Evolutionary conservation across 2,113 vertebrate genomes (phyloP), one percentile per base, ranked within the genome.

Genomic region (Aphyosemion australe): DNA sequence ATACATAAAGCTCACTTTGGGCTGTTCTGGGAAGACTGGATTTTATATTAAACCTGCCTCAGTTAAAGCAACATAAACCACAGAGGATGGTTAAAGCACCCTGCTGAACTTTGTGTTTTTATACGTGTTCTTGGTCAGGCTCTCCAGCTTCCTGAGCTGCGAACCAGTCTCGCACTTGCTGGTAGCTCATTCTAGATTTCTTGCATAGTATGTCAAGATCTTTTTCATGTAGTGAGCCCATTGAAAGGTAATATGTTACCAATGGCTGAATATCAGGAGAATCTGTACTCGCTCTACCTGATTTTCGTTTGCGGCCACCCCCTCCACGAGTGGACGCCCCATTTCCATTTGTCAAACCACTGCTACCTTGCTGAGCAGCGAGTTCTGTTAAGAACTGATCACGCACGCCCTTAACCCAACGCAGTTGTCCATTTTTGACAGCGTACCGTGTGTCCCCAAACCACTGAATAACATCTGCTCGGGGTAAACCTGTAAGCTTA

Each of bases 371-470:
- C 76, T 91, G 87, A 42, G 72, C 43, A 8, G 89, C 85, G 5
- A 92, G 90, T 52, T 92, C 92, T 15, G 92, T 89, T 66, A 93
- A 72, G 69, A 93, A 91, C 72, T 92, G 87, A 43, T 92, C 91
- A 0, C 92, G 90, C 78, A 95, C 68, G 34, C 91, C 87, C 49
- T 90, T 88, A 81, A 96, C 95, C 95, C 95, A 96, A 59, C 93
- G 94, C 57, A 96, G 88, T 48, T 97, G 95, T 16, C 95, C 95
- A 4, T 97, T 95, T 80, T 96, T 97, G 50, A 97, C 92, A 2
- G 95, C 95, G 45, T 96, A 97, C 3, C 95, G 93, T 0, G 95
- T 97, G 76, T 97, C 95, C 31, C 95, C 95, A 82, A 97, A 97
- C 95, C 95, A 97, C 75, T 96, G 95, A 79, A 96, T 96, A 15